These are phyloP conservation scores for Steinernema carpocapsae DNA, from an alignment of 2,888 invertebrate genomes.

Conservation along the genomic window DNA sequence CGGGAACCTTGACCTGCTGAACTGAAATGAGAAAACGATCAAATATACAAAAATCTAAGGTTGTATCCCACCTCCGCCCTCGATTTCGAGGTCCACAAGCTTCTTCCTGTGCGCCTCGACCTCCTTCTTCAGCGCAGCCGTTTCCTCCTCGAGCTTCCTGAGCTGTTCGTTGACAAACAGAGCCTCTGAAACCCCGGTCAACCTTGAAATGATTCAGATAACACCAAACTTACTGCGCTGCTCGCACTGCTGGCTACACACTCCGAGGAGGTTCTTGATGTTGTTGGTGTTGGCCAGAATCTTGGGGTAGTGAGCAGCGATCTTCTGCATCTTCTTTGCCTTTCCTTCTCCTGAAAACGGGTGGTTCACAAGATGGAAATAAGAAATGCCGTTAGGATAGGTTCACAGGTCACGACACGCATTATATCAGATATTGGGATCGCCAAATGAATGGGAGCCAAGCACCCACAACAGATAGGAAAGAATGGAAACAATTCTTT, in stretches of 20 bases:
- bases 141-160: constrained; percentile 52
- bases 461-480: not conserved
- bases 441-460: not conserved
- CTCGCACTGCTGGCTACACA: constrained; percentile 18
- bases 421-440: not conserved
- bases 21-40: constrained; percentile 40
- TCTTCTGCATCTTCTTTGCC: constrained; percentile 3
- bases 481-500: not conserved
- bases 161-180: constrained; percentile 44
- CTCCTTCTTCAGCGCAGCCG: constrained; percentile 51
- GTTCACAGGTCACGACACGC: too few relatives aligned
- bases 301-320: constrained; percentile 13
- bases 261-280: constrained; percentile 32
- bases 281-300: constrained; percentile 10
- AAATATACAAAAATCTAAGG: not conserved
- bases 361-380: not conserved
- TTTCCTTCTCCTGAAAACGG: not conserved
- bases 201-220: not conserved
- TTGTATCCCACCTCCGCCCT: constrained; percentile 56
- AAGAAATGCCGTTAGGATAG: not conserved
- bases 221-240: constrained; percentile 37
- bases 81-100: constrained; percentile 54
- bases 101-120: constrained; percentile 52
- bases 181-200: constrained; percentile 37
- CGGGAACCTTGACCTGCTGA: constrained; percentile 44